Evolutionary conservation across 1,140 invertebrate genomes (phyloP), one percentile per base, ranked within the genome.

Genomic region (Ridgeia piscesae): DNA sequence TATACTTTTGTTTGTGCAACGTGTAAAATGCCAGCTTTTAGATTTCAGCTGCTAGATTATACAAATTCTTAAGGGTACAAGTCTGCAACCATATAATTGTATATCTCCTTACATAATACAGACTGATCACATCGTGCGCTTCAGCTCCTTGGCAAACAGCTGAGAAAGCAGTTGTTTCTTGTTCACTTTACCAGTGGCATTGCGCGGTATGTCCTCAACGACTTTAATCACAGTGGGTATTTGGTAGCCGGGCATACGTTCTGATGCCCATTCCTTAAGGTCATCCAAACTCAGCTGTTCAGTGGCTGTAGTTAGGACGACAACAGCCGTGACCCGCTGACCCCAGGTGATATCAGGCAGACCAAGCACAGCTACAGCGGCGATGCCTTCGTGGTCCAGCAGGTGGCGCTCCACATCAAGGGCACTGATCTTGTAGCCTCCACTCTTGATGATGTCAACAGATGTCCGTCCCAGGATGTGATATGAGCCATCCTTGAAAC

Each of bases 401-500:
- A 99, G 96, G 14, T 97, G 97, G 6, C 98, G 97, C 96, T 99
- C 98, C 27, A 99, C 97, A 95, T 98, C 97, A 21, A 98, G 96
- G 1, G 98, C 98, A 95, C 97, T 98, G 35, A 98, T 97, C 94
- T 96, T 96, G 95, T 98, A 99, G 0, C 98, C 98, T 34, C 98
- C 98, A 93, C 97, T 97, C 96, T 98, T 99, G 93, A 99, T 98
- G 89, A 99, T 98, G 95, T 99, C 98, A 0, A 98, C 97, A 14
- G 97, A 98, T 35, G 97, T 97, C 42, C 98, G 96, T 88, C 98
- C 98, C 34, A 99, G 96, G 92, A 99, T 98, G 95, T 97, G 97
- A 95, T 98, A 98, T 89, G 96, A 96, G 27, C 97, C 97, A 93
- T 97, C 96, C 34, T 96, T 95, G 94, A 97, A 98, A 33, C 96